These are phyloP conservation scores for Sorex maritimensis DNA, from an alignment of 2,797 vertebrate species.

Conservation along the genomic window DNA sequence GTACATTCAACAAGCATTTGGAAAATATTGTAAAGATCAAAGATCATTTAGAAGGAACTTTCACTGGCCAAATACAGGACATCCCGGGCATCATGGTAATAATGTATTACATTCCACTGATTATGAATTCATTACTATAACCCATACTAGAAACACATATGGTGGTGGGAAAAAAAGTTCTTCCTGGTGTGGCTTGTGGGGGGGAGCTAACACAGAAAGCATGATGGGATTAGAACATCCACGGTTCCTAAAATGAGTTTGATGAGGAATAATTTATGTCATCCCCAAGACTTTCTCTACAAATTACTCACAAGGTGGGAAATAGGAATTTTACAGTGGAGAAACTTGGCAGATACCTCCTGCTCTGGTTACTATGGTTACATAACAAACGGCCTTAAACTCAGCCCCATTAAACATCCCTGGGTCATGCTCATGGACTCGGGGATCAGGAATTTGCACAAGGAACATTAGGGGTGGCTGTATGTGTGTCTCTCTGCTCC, in stretches of 20 bases:
- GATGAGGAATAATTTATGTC: not conserved
- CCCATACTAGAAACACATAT: not conserved
- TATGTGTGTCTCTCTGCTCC: not conserved
- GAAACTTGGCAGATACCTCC: not conserved
- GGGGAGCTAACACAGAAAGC: not conserved
- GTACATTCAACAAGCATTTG: not conserved
- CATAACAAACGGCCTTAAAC: conserved; percentile 7
- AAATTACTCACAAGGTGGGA: conserved; percentile 1
- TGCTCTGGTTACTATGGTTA: not conserved
- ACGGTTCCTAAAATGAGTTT: not conserved
- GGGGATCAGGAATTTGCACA: not conserved
- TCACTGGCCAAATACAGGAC: not conserved
- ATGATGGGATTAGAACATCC: not conserved
- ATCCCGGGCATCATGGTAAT: not conserved
- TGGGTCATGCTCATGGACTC: not conserved
- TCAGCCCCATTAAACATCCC: not conserved
- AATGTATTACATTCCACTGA: not conserved
- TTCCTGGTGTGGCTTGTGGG: not conserved
- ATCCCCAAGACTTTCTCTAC: not conserved
- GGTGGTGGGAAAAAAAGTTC: not conserved
- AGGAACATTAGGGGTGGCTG: not conserved
- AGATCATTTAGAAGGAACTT: not conserved
- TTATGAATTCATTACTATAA: not conserved
- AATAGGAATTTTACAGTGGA: not conserved
- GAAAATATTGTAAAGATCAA: not conserved